Conservation (phyloP, 2,113 vertebrate genomes). For the Lepus americanus region DNA sequence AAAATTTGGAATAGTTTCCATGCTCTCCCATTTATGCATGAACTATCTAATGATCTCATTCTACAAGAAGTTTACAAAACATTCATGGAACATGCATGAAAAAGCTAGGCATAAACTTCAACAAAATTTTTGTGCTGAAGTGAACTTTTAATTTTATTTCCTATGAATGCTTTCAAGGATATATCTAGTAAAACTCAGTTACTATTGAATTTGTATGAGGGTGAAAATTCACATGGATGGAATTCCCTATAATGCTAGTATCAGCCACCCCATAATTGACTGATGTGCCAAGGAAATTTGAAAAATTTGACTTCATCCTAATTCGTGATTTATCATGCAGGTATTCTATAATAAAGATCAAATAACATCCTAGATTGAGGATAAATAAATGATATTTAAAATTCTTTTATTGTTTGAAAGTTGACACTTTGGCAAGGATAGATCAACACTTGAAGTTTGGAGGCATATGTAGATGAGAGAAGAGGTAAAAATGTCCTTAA, state of each 20-base stretch:
- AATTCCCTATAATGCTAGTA: not conserved
- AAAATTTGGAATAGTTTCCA: not conserved
- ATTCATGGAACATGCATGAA: too few relatives aligned
- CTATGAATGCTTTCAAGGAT: too few relatives aligned
- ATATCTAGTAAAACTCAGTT: not conserved
- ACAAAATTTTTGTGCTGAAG: too few relatives aligned
- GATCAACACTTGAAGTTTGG: not conserved
- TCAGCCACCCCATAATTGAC: not conserved
- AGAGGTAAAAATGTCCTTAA: not conserved
- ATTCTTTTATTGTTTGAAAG: not conserved
- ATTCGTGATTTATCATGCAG: not conserved
- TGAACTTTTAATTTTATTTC: too few relatives aligned
- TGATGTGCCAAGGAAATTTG: not conserved
- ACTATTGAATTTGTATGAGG: slow-evolving; percentile 15
- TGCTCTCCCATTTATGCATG: not conserved
- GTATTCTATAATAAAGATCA: not conserved
- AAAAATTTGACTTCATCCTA: not conserved
- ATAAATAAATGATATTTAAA: not conserved
- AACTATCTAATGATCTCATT: not conserved
- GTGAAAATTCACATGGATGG: not conserved
- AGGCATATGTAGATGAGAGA: not conserved
- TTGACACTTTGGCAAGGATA: not conserved
- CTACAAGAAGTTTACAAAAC: too few relatives aligned
- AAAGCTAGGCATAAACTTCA: too few relatives aligned
- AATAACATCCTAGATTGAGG: not conserved